Conservation (phyloP, 1,140 invertebrate genomes). For the Telenomus remus region DNA sequence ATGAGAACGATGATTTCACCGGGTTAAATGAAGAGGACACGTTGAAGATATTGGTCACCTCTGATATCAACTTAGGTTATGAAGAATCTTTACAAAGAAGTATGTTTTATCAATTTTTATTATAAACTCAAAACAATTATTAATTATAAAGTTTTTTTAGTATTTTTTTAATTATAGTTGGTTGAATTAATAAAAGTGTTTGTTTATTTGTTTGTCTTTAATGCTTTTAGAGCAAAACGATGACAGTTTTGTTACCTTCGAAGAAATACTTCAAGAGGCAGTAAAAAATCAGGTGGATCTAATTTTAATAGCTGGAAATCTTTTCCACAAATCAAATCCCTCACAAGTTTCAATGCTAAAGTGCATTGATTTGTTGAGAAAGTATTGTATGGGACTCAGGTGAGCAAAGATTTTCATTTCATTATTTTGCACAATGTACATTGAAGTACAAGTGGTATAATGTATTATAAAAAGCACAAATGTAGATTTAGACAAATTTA, state of each 20-base stretch:
- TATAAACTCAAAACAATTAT: conserved; percentile 1
- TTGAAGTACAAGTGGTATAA: no score
- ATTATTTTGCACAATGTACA: no score
- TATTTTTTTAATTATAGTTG: neutral
- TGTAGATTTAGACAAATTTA: no score
- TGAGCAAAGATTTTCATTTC: no score
- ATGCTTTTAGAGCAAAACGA: conserved; percentile 69
- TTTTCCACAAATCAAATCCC: conserved; percentile 92
- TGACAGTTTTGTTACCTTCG: conserved; percentile 95
- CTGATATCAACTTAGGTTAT: conserved; percentile 97
- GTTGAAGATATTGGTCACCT: conserved; percentile 92
- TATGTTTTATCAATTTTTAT: conserved; percentile 35
- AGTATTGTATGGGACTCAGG: conserved; percentile 84
- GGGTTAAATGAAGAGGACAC: conserved; percentile 75
- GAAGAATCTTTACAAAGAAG: conserved; percentile 80
- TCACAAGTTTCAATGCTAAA: conserved; percentile 84
- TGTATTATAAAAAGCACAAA: no score
- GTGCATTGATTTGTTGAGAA: conserved; percentile 86
- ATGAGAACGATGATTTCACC: no score
- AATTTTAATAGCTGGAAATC: conserved; percentile 93
- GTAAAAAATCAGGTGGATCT: conserved; percentile 88
- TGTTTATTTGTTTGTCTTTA: no score
- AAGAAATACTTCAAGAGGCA: conserved; percentile 95
- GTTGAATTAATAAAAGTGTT: neutral
- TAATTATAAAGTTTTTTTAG: neutral